Base-by-base conservation (phyloP, 2,888 invertebrate genomes). In the Tanytarsus gracilentus region DNA sequence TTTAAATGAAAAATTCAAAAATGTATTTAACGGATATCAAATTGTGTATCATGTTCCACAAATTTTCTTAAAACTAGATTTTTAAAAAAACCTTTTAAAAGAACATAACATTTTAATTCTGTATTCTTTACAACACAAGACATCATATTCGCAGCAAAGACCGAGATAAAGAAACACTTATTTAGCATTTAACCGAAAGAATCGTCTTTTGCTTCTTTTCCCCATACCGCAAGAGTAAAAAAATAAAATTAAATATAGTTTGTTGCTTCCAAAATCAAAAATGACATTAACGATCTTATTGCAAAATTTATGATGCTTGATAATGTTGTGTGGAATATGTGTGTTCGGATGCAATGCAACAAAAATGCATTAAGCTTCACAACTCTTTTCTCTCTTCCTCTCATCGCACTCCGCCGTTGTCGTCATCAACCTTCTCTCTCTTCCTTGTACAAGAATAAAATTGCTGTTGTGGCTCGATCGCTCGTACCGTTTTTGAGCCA, bases 211-310 rank as follows among this genome's bases (percentile, higher is more conserved):
- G n/a, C n/a, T n/a, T n/a, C n/a, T n/a, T n/a, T n/a, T 21, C 36
- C 21, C 52, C 7, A 29, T 8, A 52, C 18, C 30, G 18, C 16
- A 52, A 52, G 8, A 21, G 23, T 5, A 52, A 27, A 52, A 33
- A n/a, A n/a, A 36, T 1, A 23, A 27, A 33, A 18, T 18, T 1
- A 30, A 33, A 33, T 33, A 53, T 4, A 30, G 36, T 53, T 53
- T 53, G 53, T 16, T 53, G 53, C 53, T 53, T 53, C 53, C 53
- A 53, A 53, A 53, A 53, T 53, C 53, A 53, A 33, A 53, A 53
- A 53, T 53, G 53, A 53, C 53, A 53, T 53, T 53, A 23, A 53
- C 53, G 53, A 53, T 53, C 53, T 53, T 36, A 33, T 53, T 53
- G 27, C 16, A 1, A 53, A 53, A 53, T 53, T 53, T 53, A 53